Percentiles rank a stretch among this genome's conserved stretches.
Conservation (phyloP, 2,888 invertebrate genomes). For the Bombylius discolor region DNA sequence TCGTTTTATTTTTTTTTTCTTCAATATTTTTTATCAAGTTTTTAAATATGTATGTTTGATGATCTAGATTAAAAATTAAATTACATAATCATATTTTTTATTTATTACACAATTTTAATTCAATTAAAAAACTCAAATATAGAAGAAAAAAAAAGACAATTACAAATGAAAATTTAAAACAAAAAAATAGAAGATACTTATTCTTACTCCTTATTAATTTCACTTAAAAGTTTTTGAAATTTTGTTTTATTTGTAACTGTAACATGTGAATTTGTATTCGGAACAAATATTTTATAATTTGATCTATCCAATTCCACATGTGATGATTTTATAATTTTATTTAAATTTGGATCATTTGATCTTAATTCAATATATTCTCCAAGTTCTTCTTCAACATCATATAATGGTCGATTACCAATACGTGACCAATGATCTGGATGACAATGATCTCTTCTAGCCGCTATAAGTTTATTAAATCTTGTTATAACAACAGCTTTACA, state of each 20-base stretch:
- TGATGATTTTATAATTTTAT: slow-evolving; percentile 21
- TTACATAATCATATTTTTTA: no score
- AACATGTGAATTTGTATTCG: slow-evolving; percentile 15
- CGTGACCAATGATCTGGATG: slow-evolving; percentile 28
- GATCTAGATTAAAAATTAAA: no score
- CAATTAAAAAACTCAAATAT: no score
- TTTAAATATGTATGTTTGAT: no score
- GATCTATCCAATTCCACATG: slow-evolving; percentile 29
- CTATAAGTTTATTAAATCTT: slow-evolving; percentile 27
- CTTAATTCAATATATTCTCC: slow-evolving; percentile 34
- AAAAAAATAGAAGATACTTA: no score
- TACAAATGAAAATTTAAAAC: no score
- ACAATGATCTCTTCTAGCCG: slow-evolving; percentile 30
- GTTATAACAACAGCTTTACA: slow-evolving; percentile 37
- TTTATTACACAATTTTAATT: no score
- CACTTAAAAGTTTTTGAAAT: slow-evolving; percentile 9
- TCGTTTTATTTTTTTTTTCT: no score
- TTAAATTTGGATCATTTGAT: slow-evolving; percentile 25
- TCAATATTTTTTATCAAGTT: no score
- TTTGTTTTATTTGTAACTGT: slow-evolving; percentile 2
- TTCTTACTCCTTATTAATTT: background rate
- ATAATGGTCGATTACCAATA: slow-evolving; percentile 32
- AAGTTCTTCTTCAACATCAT: slow-evolving; percentile 31
- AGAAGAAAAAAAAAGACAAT: no score
- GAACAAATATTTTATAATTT: slow-evolving; percentile 29